Conservation (phyloP, 2,113 vertebrate genomes). For the Nestor notabilis region DNA sequence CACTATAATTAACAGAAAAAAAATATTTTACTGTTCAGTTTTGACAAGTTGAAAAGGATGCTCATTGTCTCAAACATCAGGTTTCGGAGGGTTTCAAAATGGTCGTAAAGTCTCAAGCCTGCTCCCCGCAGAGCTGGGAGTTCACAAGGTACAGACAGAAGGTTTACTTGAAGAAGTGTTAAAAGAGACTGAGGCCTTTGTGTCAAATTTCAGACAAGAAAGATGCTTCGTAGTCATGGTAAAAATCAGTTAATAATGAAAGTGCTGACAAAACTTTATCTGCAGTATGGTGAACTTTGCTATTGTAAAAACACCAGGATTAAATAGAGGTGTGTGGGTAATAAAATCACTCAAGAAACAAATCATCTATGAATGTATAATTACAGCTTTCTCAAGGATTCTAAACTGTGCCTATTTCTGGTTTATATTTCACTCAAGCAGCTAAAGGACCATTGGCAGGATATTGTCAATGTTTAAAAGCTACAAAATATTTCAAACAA, state of each 20-base stretch:
- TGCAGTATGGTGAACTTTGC: constrained; percentile 17
- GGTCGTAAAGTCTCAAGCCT: neutral
- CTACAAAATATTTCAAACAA: constrained; percentile 46
- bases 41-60: neutral
- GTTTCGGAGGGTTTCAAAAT: neutral
- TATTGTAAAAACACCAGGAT: constrained; percentile 56
- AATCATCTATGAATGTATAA: constrained; percentile 62
- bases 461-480: constrained; percentile 51
- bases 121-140: neutral
- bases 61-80: neutral
- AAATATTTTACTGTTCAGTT: neutral
- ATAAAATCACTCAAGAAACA: constrained; percentile 60
- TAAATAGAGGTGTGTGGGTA: constrained; percentile 43
- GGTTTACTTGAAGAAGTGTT: neutral
- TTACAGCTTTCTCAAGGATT: constrained; percentile 62
- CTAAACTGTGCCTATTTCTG: constrained; percentile 56
- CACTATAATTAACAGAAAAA: neutral
- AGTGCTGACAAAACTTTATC: constrained; percentile 43
- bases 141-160: neutral
- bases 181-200: neutral
- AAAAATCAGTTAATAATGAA: constrained; percentile 53
- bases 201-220: constrained; percentile 14
- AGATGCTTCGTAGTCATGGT: neutral
- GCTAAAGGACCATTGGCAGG: constrained; percentile 26
- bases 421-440: constrained; percentile 57